Evolutionary conservation across 1,140 invertebrate species (phyloP).

Genomic region (Apis mellifera): Amel_HAv3.1 CM009934.2:3282501-3283000

Average conservation of each 20-base stretch:
- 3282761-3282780: conserved; percentile 56
- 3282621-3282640: conserved; percentile 28
- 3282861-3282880: too few species aligned
- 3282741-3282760: conserved; percentile 70
- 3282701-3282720: conserved; percentile 78
- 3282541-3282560: too few species aligned
- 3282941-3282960: too few species aligned
- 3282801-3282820: background rate
- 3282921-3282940: too few species aligned
- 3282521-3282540: too few species aligned
- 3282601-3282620: conserved; percentile 46
- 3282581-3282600: background rate
- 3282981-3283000: too few species aligned
- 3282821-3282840: background rate
- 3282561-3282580: background rate
- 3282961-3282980: too few species aligned
- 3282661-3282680: conserved; percentile 43
- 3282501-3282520: too few species aligned
- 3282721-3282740: conserved; percentile 71
- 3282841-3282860: background rate
- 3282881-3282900: too few species aligned
- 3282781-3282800: conserved; percentile 45
- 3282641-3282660: conserved; percentile 51
- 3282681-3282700: conserved; percentile 72
- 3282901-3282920: too few species aligned